phyloP scores from a whole-genome alignment of 2,888 invertebrate species.

The Caenorhabditis sp. region DNA sequence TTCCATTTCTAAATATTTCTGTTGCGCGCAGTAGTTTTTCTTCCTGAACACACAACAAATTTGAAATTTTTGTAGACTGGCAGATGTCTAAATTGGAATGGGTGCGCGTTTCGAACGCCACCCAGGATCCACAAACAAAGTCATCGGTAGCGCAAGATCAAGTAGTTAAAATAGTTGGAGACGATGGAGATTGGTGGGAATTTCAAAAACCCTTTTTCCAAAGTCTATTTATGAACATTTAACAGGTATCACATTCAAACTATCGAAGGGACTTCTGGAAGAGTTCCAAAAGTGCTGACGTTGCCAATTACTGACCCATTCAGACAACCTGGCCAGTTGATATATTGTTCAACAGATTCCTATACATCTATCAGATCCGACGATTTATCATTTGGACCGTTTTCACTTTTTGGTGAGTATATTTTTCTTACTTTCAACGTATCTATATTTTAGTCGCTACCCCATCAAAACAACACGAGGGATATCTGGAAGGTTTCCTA shows the following conservation, averaged over 20 bases:
- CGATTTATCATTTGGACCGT: conserved; percentile 23
- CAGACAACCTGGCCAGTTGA: conserved; percentile 15
- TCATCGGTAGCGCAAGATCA: conserved; percentile 32
- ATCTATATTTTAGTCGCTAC: conserved; percentile 13
- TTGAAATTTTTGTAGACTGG: background rate
- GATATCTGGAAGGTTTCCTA: conserved; percentile 24
- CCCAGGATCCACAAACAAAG: conserved; percentile 23
- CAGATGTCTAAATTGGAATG: conserved; percentile 11
- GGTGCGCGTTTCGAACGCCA: conserved; percentile 26
- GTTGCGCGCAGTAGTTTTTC: background rate
- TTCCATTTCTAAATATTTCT: background rate
- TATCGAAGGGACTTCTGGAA: conserved; percentile 15
- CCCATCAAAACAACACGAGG: conserved; percentile 10
- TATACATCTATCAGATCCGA: conserved; percentile 22
- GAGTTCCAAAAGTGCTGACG: conserved; percentile 21
- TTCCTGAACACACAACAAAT: background rate
- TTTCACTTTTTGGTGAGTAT: conserved; percentile 19
- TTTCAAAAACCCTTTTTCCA: background rate
- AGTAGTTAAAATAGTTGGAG: conserved; percentile 22
- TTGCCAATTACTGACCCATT: conserved; percentile 19
- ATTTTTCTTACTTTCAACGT: background rate
- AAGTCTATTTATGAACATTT: no score
- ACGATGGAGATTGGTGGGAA: conserved; percentile 25
- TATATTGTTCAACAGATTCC: conserved; percentile 20
- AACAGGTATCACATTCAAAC: conserved; percentile 25